Conservation (phyloP, 2,113 vertebrate species). For the Mastomys coucha region DNA sequence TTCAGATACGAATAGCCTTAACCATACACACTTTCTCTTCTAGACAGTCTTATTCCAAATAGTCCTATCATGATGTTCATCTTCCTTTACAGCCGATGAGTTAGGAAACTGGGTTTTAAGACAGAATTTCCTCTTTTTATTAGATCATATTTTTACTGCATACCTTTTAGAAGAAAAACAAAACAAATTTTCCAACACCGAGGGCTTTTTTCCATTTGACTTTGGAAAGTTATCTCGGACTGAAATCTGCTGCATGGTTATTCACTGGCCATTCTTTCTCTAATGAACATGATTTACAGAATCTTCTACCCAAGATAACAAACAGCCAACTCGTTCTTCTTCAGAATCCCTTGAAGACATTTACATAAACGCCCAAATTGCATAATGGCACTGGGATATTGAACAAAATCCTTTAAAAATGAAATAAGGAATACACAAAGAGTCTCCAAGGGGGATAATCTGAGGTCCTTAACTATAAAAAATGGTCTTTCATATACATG, state of each 20-base stretch:
- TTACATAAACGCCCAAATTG: constrained; percentile 60
- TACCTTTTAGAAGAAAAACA: constrained; percentile 50
- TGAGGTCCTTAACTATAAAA: constrained; percentile 28
- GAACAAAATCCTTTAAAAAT: constrained; percentile 62
- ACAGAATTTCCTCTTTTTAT: background rate
- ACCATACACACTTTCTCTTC: background rate
- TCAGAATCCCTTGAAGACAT: constrained; percentile 58
- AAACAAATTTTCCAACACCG: constrained; percentile 59
- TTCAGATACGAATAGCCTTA: background rate
- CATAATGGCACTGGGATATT: constrained; percentile 58
- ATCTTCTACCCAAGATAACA: constrained; percentile 39
- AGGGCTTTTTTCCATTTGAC: constrained; percentile 70
- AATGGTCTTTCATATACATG: background rate
- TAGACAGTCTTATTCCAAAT: background rate
- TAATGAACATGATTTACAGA: constrained; percentile 75
- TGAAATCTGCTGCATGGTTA: constrained; percentile 59
- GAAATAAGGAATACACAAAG: constrained; percentile 61
- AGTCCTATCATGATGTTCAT: background rate
- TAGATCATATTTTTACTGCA: background rate
- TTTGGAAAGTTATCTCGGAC: constrained; percentile 66
- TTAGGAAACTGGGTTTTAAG: constrained; percentile 10
- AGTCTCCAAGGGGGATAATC: constrained; percentile 35
- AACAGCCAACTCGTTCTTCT: constrained; percentile 59
- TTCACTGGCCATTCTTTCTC: constrained; percentile 76
- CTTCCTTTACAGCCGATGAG: background rate